Conservation (phyloP, 1,140 invertebrate genomes). For the Drosophila nigromelanica region DNA sequence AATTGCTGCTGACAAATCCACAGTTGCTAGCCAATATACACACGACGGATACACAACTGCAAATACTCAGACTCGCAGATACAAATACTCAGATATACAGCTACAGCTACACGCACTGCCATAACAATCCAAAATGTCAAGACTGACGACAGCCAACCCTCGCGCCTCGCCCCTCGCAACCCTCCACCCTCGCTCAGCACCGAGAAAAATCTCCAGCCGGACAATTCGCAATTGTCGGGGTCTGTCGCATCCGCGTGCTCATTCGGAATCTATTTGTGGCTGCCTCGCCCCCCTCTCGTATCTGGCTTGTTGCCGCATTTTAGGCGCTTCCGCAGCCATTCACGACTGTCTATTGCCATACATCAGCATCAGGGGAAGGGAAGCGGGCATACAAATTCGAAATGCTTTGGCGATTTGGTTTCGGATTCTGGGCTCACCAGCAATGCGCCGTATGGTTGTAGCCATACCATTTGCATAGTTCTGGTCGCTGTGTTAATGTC, state of each 20-base stretch:
- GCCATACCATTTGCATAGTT: slow-evolving; percentile 52
- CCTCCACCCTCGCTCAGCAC: background rate
- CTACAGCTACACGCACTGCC: slow-evolving; percentile 23
- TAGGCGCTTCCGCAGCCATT: slow-evolving; percentile 64
- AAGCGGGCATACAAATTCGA: slow-evolving; percentile 49
- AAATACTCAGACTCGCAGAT: slow-evolving; percentile 19
- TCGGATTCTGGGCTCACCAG: slow-evolving; percentile 16
- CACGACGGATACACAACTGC: background rate
- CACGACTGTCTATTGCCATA: slow-evolving; percentile 66
- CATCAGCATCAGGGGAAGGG: slow-evolving; percentile 54
- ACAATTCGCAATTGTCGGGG: slow-evolving; percentile 44
- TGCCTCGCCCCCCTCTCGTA: background rate
- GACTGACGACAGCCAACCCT: slow-evolving; percentile 23
- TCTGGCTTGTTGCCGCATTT: slow-evolving; percentile 66
- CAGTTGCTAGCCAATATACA: slow-evolving; percentile 32
- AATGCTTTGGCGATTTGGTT: slow-evolving; percentile 64
- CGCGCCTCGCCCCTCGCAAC: background rate
- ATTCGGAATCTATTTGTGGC: slow-evolving; percentile 58
- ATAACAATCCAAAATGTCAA: slow-evolving; percentile 44
- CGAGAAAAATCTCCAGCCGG: slow-evolving; percentile 13
- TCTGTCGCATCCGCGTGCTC: slow-evolving; percentile 45
- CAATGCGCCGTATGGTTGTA: slow-evolving; percentile 10
- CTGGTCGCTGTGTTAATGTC: slow-evolving; percentile 63
- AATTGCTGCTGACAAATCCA: slow-evolving; percentile 77
- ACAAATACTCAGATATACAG: slow-evolving; percentile 19